Conservation (phyloP, 1,140 invertebrate species). For the Propsilocerus akamusi region DNA sequence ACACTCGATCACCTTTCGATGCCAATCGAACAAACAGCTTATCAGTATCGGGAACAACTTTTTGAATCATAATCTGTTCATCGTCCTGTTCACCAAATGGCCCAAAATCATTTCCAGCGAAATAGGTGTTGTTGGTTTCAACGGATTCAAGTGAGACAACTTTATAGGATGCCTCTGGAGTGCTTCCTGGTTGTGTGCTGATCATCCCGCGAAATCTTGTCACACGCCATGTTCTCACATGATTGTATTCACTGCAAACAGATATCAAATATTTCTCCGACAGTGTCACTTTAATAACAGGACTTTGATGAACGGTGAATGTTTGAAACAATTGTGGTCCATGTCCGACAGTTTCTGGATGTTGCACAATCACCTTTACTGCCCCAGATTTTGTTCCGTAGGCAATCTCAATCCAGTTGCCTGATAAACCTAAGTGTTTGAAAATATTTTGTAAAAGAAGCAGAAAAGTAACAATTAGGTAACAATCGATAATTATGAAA, state of each 20-base stretch:
- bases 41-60: slow-evolving; percentile 91
- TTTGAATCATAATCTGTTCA: slow-evolving; percentile 95
- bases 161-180: slow-evolving; percentile 90
- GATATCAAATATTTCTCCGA: slow-evolving; percentile 95
- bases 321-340: slow-evolving; percentile 95
- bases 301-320: slow-evolving; percentile 92
- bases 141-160: slow-evolving; percentile 39
- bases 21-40: slow-evolving; percentile 84
- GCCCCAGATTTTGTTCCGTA: slow-evolving; percentile 93
- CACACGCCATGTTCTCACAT: slow-evolving; percentile 91
- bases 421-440: slow-evolving; percentile 59
- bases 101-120: slow-evolving; percentile 68
- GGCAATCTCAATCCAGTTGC: slow-evolving; percentile 98
- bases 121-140: slow-evolving; percentile 55
- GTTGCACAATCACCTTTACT: slow-evolving; percentile 92
- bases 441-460: slow-evolving; percentile 8
- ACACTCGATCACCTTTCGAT: slow-evolving; percentile 85
- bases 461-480: not conserved
- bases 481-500: not conserved
- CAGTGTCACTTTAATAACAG: slow-evolving; percentile 86
- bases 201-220: slow-evolving; percentile 93
- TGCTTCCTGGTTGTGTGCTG: slow-evolving; percentile 92
- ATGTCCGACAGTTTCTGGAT: slow-evolving; percentile 95
- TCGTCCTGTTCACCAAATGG: slow-evolving; percentile 96
- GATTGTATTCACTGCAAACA: slow-evolving; percentile 94